phyloP scores from a whole-genome alignment of 1,140 invertebrate species.

The Catajapyx aquilonaris region DNA sequence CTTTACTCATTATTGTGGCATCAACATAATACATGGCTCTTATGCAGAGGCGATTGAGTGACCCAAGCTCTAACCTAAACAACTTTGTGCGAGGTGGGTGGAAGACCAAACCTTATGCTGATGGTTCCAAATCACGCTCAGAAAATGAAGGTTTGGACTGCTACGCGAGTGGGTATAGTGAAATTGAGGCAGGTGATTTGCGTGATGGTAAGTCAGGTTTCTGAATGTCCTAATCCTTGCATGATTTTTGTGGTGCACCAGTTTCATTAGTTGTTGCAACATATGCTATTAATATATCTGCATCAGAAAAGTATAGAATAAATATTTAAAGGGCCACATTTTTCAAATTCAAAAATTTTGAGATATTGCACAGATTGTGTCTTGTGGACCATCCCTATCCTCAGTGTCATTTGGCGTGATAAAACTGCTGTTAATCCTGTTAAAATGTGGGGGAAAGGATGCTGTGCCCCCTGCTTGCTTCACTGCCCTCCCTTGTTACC shows the following conservation, averaged over 20 bases:
- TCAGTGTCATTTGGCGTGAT: too few species aligned
- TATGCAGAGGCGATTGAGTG: conserved; percentile 62
- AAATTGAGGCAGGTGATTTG: conserved; percentile 84
- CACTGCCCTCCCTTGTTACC: too few species aligned
- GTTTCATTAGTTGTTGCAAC: conserved; percentile 9
- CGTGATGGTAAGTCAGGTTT: conserved; percentile 51
- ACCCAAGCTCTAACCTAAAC: conserved; percentile 82
- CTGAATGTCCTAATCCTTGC: conserved; percentile 10
- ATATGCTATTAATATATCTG: too few species aligned
- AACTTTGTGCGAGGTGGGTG: conserved; percentile 66
- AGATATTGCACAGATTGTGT: too few species aligned
- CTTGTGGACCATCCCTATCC: too few species aligned
- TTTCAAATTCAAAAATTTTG: too few species aligned
- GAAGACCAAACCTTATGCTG: conserved; percentile 36
- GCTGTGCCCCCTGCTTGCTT: too few species aligned
- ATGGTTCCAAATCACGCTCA: conserved; percentile 53
- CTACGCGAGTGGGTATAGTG: conserved; percentile 54
- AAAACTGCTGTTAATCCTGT: too few species aligned
- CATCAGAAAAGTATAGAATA: too few species aligned
- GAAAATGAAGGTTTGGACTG: conserved; percentile 77
- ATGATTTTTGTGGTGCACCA: conserved; percentile 13
- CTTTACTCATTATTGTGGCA: background rate
- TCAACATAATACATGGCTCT: background rate
- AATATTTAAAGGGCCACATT: too few species aligned
- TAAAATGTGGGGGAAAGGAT: too few species aligned